Evolutionary conservation across 2,113 vertebrate genomes (phyloP).

Genomic region (Vulpes ferrilata): DNA sequence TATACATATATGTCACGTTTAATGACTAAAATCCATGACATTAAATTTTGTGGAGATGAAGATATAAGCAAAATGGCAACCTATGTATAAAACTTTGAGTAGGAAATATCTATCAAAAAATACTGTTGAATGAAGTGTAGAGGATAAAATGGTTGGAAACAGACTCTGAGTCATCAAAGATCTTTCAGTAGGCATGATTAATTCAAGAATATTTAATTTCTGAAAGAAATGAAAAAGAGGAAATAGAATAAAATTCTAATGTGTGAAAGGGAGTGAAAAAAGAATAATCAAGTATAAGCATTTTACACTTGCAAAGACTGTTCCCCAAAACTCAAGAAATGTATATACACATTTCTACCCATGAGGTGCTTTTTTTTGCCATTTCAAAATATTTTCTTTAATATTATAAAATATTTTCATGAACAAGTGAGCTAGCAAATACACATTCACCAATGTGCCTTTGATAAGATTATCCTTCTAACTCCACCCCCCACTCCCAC

Average conservation of each 20-base stretch:
- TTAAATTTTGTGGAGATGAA: background rate
- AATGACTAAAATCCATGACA: background rate
- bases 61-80: background rate
- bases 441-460: slow-evolving; percentile 87
- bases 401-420: slow-evolving; percentile 91
- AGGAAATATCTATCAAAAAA: background rate
- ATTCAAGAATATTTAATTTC: slow-evolving; percentile 6
- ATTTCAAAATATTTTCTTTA: slow-evolving; percentile 90
- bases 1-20: background rate
- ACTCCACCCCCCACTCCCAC: slow-evolving; percentile 38
- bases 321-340: background rate
- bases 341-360: background rate
- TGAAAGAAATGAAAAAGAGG: background rate
- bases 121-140: background rate
- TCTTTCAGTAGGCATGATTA: background rate
- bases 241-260: background rate
- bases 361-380: slow-evolving; percentile 28
- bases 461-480: slow-evolving; percentile 53
- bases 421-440: slow-evolving; percentile 91
- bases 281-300: background rate
- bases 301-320: background rate
- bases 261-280: background rate
- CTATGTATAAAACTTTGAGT: background rate
- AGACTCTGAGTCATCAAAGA: background rate
- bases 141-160: background rate